Percentiles rank a stretch among this genome's conserved stretches.
These are phyloP conservation scores for Pollenia amentaria DNA, from an alignment of 2,888 invertebrate species.

Conservation along the genomic window DNA sequence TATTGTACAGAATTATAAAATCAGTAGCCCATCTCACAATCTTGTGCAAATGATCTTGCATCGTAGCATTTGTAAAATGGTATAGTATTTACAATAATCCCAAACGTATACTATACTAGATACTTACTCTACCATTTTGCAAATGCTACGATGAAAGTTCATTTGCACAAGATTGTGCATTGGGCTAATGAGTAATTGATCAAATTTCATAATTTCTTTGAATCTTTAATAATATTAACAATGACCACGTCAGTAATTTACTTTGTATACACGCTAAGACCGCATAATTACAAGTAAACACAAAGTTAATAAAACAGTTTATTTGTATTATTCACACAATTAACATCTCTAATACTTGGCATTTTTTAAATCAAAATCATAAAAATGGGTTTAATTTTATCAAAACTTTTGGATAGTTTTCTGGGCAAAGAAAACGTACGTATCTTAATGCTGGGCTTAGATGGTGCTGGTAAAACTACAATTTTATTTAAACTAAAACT, in stretches of 20 bases:
- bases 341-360: constrained; percentile 25
- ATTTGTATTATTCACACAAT: constrained; percentile 7
- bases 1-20: too few relatives aligned
- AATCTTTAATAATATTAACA: not conserved
- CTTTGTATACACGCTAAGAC: not conserved
- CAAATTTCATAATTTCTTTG: constrained; percentile 26
- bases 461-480: constrained; percentile 82
- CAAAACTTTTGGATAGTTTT: constrained; percentile 77
- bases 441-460: constrained; percentile 81
- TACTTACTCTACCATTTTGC: too few relatives aligned
- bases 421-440: constrained; percentile 77
- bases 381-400: constrained; percentile 78
- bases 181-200: constrained; percentile 5
- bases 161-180: too few relatives aligned
- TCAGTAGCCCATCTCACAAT: too few relatives aligned
- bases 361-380: not conserved
- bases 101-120: too few relatives aligned
- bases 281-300: not conserved
- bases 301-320: constrained; percentile 24
- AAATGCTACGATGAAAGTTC: too few relatives aligned
- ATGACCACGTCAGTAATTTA: constrained; percentile 53
- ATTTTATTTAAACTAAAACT: constrained; percentile 80
- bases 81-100: too few relatives aligned
- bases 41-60: too few relatives aligned
- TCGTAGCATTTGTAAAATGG: too few relatives aligned